A percentile compares a stretch with the other conserved stretches of the same genome.
Evolutionary conservation across 2,888 invertebrate genomes (phyloP).

Genomic region (Rhimphoctona megacephalus): DNA sequence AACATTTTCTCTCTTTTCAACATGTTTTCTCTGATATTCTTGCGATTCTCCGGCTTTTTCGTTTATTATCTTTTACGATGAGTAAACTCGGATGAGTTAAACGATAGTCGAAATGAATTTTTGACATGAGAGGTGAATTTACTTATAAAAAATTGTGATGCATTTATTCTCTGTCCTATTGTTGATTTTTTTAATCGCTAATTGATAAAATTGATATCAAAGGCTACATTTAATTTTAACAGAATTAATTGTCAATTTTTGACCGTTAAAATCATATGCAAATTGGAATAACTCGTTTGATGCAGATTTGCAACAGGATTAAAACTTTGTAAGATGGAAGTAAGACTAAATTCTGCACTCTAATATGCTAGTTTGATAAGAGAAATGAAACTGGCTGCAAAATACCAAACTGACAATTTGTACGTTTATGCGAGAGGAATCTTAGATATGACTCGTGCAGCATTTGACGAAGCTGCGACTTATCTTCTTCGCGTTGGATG

Average conservation of each 20-base stretch:
- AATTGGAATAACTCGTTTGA: neutral
- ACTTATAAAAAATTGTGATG: neutral
- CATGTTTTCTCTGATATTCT: slow-evolving; percentile 1
- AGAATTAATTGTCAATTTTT: neutral
- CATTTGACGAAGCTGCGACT: slow-evolving; percentile 58
- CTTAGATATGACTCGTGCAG: slow-evolving; percentile 6
- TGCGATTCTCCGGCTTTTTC: neutral
- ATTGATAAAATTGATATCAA: neutral
- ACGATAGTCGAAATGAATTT: neutral
- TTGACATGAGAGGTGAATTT: neutral
- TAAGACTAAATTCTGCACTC: slow-evolving; percentile 4
- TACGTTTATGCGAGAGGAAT: neutral
- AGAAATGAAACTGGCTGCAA: slow-evolving; percentile 25
- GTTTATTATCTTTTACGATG: slow-evolving; percentile 3
- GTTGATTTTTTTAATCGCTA: neutral
- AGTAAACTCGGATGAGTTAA: neutral
- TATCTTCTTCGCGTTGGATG: slow-evolving; percentile 70
- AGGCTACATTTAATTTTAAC: too few species aligned
- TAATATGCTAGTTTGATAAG: slow-evolving; percentile 44
- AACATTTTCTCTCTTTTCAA: neutral
- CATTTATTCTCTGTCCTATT: neutral
- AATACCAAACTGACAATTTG: slow-evolving; percentile 23
- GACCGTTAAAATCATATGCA: too few species aligned
- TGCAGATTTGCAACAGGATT: slow-evolving; percentile 19
- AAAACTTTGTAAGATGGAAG: slow-evolving; percentile 23